Evolutionary conservation across 2,888 invertebrate species (phyloP), one percentile per base, ranked within the genome.

Genomic region (Eupithecia exiguata): DNA sequence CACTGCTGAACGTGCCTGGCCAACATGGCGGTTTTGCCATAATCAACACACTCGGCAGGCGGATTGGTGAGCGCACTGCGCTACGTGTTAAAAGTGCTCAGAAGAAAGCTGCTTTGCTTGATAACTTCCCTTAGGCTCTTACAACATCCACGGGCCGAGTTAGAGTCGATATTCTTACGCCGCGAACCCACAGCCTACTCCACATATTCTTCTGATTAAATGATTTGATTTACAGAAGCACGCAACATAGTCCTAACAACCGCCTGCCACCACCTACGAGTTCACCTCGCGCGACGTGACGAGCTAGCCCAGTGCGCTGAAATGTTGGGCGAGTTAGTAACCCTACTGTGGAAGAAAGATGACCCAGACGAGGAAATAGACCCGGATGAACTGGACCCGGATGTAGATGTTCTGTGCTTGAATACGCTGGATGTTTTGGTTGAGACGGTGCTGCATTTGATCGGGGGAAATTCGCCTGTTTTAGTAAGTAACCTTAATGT

Each of bases 301-400:
- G 98, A 98, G 85, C 91, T 98, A 46, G 95, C 96, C 18, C 95
- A 97, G 7, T 98, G 98, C 85, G 97, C 98, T 0, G 97, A 97
- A 75, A 98, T 99, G 83, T 93, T 99, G 14, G 97, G 97, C 0
- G 98, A 98, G 87, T 96, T 99, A 43, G 95, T 99, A 25, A 95
- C 95, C 0, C 81, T 96, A 7, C 62, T 95, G 81, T 89, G 95
- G 95, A 92, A 91, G 82, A 93, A 93, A 75, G 94, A 94, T 71
- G 94, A 95, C 69, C 93, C 94, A 0, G 95, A 95, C 70, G 89
- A 91, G 12, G 92, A 86, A 72, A 75, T 91, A 78, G 89, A 95
- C 82, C 83, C 90, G 80, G 89, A 93, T 61, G 92, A 93, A 68
- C 74, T 92, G n/a, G 94, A 93, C 61, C 92, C 97, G 63, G 98